Base-by-base conservation (phyloP, 2,797 vertebrate genomes). In the Chrysolophus pictus region DNA sequence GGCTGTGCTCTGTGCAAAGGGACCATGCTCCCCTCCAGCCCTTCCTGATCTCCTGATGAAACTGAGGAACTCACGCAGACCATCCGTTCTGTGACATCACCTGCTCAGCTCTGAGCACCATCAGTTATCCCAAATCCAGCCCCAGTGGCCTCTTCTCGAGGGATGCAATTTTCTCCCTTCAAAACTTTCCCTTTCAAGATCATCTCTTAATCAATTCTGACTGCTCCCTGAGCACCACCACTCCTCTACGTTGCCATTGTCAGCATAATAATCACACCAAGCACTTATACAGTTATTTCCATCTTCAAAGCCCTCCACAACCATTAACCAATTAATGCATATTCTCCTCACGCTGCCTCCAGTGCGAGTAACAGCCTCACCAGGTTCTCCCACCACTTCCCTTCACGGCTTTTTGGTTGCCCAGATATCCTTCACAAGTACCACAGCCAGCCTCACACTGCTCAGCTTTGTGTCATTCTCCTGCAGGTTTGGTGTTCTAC, bases 201-300 rank as follows among this genome's bases (percentile, higher is more conserved):
- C 33, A 55, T 80, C 90, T 93, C 88, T 85, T 80, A 70, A 96
- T 95, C 94, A 91, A 59, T 78, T 74, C 37, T 53, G 59, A 83
- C 83, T 41, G 70, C 37, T 96, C 95, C 88, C 92, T 75, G 18
- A 88, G 85, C 17, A 0, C 87, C 23, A 37, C 17, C 3, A 79
- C 85, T 90, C 71, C 51, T 71, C 91, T 29, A 12, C 87, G 58
- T 18, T 49, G 74, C 87, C 91, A 80, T 12, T 87, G 76, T 69
- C 86, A 91, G 93, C 91, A 79, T 83, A 84, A 71, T 63, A 87
- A 91, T 33, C 44, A 44, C 9, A 44, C 79, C 83, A 33, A 56
- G 80, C 88, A 83, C 87, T 94, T 5, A 1, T 0, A 55, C 17
- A 77, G 39, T 41, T 44, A 16, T 75, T 94, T 87, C 91, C 84